Evolutionary conservation across 2,797 vertebrate genomes (phyloP), one percentile per base, ranked within the genome.

Genomic region (Lindbergichthys nudifrons): DNA sequence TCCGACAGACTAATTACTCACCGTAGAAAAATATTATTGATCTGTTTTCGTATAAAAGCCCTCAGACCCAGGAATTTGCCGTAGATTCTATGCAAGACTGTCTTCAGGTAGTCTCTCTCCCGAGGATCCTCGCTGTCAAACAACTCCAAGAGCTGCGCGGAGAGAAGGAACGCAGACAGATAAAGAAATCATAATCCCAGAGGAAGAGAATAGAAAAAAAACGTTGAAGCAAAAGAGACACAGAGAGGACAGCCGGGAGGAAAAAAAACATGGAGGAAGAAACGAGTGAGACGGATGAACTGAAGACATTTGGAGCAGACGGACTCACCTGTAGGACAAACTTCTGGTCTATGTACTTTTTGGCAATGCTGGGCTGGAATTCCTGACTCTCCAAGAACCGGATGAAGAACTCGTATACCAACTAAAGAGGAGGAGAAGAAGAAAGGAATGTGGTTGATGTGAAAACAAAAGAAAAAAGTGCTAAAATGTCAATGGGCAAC

Each of bases 21-120:
- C 98, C 97, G 97, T 99, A 99, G 97, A 99, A 99, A 99, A 99
- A 99, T 99, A 99, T 99, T 99, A 96, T 99, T 99, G 92, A 99
- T 99, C 96, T 99, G 98, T 98, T 99, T 99, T 96, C 98, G 96
- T 96, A 99, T 99, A 99, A 99, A 99, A 96, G 98, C 98, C 96
- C 98, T 97, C 96, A 99, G 96, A 92, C 98, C 98, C 92, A 99
- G 96, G 95, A 99, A 99, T 96, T 99, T 99, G 91, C 98, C 98
- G 77, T 99, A 99, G 96, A 99, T 99, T 98, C 98, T 98, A 96
- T 99, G 98, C 92, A 99, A 96, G 94, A 99, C 97, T 93, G 98
- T 99, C 95, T 99, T 99, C 94, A 99, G 95, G 93, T 98, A 99
- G 95, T 99, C 98, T 89, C 98, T 95, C 95, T 99, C 98, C 92